Percentiles rank a stretch among this genome's conserved stretches.
Conservation (phyloP, 2,113 vertebrate genomes). For the Dromas ardeola region DNA sequence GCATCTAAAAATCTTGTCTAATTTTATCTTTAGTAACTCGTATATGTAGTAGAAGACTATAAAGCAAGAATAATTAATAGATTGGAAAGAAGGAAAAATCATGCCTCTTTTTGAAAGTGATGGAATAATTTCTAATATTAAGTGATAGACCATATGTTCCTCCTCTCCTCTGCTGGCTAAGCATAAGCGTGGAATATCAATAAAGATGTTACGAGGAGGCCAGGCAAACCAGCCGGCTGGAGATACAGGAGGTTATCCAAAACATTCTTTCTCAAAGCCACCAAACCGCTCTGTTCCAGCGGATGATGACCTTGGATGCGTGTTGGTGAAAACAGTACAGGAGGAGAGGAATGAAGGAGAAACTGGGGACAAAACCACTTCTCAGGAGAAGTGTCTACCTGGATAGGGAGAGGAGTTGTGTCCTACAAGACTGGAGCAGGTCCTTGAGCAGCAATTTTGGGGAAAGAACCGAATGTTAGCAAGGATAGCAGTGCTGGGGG, state of each 20-base stretch:
- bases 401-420: not conserved
- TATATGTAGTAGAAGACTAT: not conserved
- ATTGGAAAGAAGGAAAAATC: slow-evolving; percentile 3
- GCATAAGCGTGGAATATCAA: not conserved
- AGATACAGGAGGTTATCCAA: not conserved
- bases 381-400: not conserved
- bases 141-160: slow-evolving; percentile 48
- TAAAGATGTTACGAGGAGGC: not conserved
- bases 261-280: not conserved
- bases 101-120: not conserved
- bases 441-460: not conserved
- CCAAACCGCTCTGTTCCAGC: not conserved
- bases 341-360: not conserved
- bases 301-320: not conserved
- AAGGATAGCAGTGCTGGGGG: not conserved
- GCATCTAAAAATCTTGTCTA: slow-evolving; percentile 30
- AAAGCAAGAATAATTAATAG: slow-evolving; percentile 46
- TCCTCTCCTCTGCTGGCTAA: not conserved
- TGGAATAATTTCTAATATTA: slow-evolving; percentile 45
- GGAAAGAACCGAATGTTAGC: not conserved
- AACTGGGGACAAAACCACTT: not conserved
- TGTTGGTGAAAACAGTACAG: not conserved
- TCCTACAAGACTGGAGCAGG: not conserved
- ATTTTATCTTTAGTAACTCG: slow-evolving; percentile 37
- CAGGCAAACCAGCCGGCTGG: not conserved